phyloP scores from a whole-genome alignment of 1,140 invertebrate genomes.

The Tetragonula clypearis region DNA sequence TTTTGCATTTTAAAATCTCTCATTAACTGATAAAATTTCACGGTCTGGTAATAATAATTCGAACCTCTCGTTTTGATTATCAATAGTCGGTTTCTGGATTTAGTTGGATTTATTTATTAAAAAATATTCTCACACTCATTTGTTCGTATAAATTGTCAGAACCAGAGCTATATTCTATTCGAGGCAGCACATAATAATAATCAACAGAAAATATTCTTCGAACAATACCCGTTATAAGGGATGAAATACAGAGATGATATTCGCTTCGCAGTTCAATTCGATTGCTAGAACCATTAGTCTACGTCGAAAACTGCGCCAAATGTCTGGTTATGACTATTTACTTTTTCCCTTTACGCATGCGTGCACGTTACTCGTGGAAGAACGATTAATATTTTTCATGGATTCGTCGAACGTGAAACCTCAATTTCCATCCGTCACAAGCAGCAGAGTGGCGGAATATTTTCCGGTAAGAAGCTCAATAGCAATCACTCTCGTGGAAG shows the following conservation, averaged over 20 bases:
- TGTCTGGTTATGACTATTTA: slow-evolving; percentile 10
- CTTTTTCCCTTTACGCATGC: background rate
- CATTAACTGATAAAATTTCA: too few relatives aligned
- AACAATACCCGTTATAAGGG: background rate
- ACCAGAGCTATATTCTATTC: background rate
- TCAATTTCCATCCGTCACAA: slow-evolving; percentile 5
- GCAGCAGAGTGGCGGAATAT: background rate
- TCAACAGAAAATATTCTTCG: background rate
- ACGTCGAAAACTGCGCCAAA: background rate
- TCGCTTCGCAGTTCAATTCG: background rate
- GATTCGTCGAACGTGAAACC: background rate
- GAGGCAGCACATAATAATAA: background rate
- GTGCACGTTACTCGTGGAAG: background rate
- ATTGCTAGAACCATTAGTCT: background rate
- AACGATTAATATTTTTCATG: slow-evolving; percentile 17
- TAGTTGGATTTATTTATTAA: too few relatives aligned
- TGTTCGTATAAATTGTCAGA: background rate
- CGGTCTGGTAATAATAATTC: too few relatives aligned
- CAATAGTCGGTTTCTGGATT: too few relatives aligned
- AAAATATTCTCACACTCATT: background rate
- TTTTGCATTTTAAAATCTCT: too few relatives aligned
- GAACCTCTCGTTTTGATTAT: too few relatives aligned
- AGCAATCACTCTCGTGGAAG: background rate
- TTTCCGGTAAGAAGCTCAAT: slow-evolving; percentile 4
- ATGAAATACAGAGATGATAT: background rate